phyloP scores from a whole-genome alignment of 1,140 invertebrate species.

The Drosophila dunni region DNA sequence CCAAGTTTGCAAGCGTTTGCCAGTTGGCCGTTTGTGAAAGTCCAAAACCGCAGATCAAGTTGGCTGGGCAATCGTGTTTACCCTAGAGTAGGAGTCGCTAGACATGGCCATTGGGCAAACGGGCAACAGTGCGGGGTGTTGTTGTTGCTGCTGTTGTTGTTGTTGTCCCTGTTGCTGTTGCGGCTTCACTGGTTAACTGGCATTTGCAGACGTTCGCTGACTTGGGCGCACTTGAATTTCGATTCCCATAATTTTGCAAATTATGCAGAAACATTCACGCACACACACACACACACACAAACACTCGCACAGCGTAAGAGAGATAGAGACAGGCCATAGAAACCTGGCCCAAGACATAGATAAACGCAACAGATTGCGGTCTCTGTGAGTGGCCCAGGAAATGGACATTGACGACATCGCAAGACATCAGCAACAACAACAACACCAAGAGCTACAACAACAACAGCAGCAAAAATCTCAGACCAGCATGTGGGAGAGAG shows the following conservation, averaged over 20 bases:
- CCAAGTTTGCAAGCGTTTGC: conserved; percentile 29
- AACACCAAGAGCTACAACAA: background rate
- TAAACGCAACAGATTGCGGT: conserved; percentile 58
- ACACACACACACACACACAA: conserved; percentile 39
- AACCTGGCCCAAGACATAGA: conserved; percentile 45
- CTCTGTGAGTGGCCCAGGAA: conserved; percentile 51
- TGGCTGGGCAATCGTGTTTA: conserved; percentile 59
- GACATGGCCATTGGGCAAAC: conserved; percentile 38
- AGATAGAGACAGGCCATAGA: conserved; percentile 18
- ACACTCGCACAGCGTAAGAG: conserved; percentile 10
- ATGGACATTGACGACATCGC: conserved; percentile 56
- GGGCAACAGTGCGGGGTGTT: background rate
- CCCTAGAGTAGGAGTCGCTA: conserved; percentile 57
- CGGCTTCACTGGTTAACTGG: conserved; percentile 58
- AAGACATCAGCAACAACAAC: conserved; percentile 31
- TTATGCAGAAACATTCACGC: conserved; percentile 61
- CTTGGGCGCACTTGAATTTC: conserved; percentile 55
- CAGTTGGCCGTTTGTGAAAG: conserved; percentile 55
- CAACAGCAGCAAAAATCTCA: conserved; percentile 17
- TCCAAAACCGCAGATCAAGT: conserved; percentile 57
- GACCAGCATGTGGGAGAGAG: conserved; percentile 49
- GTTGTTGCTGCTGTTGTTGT: background rate
- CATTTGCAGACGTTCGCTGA: conserved; percentile 50
- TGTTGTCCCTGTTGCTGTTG: conserved; percentile 19
- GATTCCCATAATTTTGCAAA: conserved; percentile 62